Percentiles rank a stretch among this genome's conserved stretches.
Conservation (phyloP, 1,140 invertebrate species). For the Leguminivora glycinivorella region DNA sequence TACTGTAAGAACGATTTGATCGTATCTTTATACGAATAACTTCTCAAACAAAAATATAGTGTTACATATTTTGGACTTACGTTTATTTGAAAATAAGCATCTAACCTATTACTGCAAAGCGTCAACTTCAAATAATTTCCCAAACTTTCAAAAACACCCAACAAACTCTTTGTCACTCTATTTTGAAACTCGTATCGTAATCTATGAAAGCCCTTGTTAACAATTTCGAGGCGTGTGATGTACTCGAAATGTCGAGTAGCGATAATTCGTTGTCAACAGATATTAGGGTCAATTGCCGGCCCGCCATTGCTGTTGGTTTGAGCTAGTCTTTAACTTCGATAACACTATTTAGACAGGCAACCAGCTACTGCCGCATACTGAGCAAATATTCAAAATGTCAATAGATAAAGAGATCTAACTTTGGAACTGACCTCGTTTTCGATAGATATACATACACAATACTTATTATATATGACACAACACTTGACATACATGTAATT, state of each 20-base stretch:
- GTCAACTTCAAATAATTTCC: too few species aligned
- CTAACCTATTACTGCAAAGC: too few species aligned
- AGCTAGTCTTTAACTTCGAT: conserved; percentile 57
- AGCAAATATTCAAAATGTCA: conserved; percentile 26
- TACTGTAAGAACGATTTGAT: too few species aligned
- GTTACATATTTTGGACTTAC: too few species aligned
- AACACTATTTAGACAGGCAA: conserved; percentile 48
- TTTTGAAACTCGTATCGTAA: too few species aligned
- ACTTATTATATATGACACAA: too few species aligned
- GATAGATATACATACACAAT: not conserved
- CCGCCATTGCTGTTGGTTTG: conserved; percentile 39
- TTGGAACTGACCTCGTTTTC: not conserved
- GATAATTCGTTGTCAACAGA: conserved; percentile 57
- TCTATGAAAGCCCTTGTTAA: conserved; percentile 30
- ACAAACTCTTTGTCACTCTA: too few species aligned
- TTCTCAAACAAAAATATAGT: too few species aligned
- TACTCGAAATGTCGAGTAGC: conserved; percentile 40
- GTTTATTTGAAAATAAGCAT: too few species aligned
- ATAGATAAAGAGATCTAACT: not conserved
- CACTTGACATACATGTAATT: too few species aligned
- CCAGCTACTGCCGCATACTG: conserved; percentile 35
- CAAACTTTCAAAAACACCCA: too few species aligned
- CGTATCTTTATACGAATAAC: too few species aligned
- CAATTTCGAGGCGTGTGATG: not conserved
- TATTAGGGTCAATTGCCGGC: conserved; percentile 65